These are phyloP conservation scores for Hippopotamus amphibius DNA, from an alignment of 2,113 vertebrate species.

Conservation along the genomic window DNA sequence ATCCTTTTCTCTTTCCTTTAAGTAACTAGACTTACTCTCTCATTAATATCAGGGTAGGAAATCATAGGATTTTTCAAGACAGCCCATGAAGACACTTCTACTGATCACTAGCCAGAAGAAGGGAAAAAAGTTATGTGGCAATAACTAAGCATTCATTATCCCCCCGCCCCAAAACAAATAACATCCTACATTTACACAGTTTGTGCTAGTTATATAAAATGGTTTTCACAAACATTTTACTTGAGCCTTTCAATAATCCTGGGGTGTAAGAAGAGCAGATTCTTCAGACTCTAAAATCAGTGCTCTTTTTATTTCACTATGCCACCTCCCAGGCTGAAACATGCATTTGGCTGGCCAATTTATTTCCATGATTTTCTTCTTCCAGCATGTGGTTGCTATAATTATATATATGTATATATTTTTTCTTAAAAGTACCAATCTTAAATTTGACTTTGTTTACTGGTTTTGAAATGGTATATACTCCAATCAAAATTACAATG, in stretches of 20 bases:
- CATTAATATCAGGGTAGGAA: background rate
- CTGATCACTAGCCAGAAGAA: background rate
- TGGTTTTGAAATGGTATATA: constrained; percentile 13
- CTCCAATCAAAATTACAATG: background rate
- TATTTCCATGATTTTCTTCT: constrained; percentile 41
- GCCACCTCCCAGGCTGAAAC: background rate
- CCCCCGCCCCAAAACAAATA: background rate
- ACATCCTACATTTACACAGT: background rate
- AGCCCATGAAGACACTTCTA: background rate
- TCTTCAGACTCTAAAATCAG: constrained; percentile 25
- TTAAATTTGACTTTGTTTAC: constrained; percentile 11
- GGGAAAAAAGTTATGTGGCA: background rate
- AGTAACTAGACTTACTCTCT: background rate
- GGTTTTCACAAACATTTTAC: constrained; percentile 25
- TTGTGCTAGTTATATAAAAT: background rate
- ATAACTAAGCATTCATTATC: background rate
- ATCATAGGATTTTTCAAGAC: background rate
- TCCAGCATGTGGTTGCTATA: background rate
- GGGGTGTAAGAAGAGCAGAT: background rate
- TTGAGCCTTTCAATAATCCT: background rate
- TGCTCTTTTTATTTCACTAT: background rate
- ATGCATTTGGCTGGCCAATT: background rate
- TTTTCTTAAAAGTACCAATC: background rate
- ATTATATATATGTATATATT: background rate
- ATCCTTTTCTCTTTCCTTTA: background rate